These are phyloP conservation scores for Zalophus californianus DNA, from an alignment of 2,797 vertebrate genomes.

Conservation along the genomic window DNA sequence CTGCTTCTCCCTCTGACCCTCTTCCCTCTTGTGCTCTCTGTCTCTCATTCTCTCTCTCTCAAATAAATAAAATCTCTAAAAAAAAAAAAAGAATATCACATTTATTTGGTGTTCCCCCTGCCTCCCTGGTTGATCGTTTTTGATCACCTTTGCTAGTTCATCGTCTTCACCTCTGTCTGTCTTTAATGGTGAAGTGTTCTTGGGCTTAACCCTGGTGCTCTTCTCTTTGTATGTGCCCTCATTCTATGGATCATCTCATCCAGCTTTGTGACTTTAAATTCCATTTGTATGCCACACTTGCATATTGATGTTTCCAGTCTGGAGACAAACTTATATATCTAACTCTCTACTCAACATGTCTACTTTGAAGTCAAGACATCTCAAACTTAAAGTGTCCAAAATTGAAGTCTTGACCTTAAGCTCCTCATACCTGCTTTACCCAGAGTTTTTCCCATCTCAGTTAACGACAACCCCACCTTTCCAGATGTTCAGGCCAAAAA, in stretches of 20 bases:
- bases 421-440: background rate
- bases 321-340: background rate
- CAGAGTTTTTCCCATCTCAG: background rate
- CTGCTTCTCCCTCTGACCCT: no score
- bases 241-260: background rate
- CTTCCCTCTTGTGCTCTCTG: no score
- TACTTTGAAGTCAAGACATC: background rate
- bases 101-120: background rate
- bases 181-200: background rate
- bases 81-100: background rate
- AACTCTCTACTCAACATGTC: background rate
- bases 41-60: no score
- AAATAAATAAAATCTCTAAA: no score
- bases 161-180: background rate
- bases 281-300: background rate
- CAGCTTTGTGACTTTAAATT: background rate
- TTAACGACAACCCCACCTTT: background rate
- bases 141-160: background rate
- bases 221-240: background rate
- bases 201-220: background rate
- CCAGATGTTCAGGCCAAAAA: no score
- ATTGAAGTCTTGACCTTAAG: background rate
- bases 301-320: background rate
- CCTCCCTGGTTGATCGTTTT: background rate
- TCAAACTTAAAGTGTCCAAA: background rate